Conservation (phyloP, 2,888 invertebrate species). For the Stomorhina lunata region DNA sequence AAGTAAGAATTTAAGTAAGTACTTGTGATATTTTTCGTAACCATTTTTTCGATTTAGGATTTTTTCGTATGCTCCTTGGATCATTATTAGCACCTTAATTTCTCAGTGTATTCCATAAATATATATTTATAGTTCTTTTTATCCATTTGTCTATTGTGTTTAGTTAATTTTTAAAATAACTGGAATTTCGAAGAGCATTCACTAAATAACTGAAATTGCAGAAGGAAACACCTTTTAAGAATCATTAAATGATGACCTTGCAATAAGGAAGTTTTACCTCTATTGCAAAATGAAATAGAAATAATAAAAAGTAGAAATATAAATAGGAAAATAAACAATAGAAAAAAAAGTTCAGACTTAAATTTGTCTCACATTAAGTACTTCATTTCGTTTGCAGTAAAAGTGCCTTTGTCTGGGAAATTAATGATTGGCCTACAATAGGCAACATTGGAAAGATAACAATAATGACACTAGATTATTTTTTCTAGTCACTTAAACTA, state of each 20-base stretch:
- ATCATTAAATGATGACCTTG: slow-evolving; percentile 58
- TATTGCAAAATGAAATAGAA: neutral
- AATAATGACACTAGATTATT: neutral
- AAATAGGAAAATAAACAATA: neutral
- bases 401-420: neutral
- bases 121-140: neutral
- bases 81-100: no score
- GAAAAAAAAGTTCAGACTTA: neutral
- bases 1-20: no score
- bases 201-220: neutral
- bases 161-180: slow-evolving; percentile 22
- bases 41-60: no score
- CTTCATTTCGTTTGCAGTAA: neutral
- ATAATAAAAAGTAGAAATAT: neutral
- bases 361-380: slow-evolving; percentile 42
- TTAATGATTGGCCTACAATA: neutral
- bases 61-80: no score
- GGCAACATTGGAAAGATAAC: neutral
- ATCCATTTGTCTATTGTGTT: neutral
- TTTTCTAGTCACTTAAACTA: no score
- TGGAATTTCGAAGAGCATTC: slow-evolving; percentile 20
- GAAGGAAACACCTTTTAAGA: slow-evolving; percentile 12
- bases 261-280: slow-evolving; percentile 56
- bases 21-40: no score
- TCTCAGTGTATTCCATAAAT: neutral